Conservation (phyloP, 2,888 invertebrate genomes). For the Tenodera sinensis region DNA sequence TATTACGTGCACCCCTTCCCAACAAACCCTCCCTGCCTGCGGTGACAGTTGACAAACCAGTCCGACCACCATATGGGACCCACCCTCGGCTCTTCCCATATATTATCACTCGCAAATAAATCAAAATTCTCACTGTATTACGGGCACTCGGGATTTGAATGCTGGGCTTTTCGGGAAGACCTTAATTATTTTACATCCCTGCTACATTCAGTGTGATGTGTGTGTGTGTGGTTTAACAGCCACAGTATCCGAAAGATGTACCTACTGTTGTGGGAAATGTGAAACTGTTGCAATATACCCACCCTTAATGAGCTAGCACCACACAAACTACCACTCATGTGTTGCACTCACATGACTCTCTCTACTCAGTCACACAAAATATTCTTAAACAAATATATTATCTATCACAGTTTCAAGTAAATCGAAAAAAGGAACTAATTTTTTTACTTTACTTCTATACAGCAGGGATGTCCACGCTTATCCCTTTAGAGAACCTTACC, state of each 20-base stretch:
- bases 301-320: background rate
- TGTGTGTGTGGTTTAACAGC: background rate
- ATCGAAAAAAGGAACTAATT: too few species aligned
- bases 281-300: background rate
- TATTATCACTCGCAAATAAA: constrained; percentile 14
- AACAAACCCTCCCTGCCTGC: background rate
- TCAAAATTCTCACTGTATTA: constrained; percentile 3
- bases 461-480: too few species aligned
- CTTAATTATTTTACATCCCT: background rate
- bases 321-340: too few species aligned
- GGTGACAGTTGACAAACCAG: constrained; percentile 16
- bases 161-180: background rate
- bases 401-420: too few species aligned
- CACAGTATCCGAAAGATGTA: background rate
- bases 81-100: background rate
- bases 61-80: constrained; percentile 7
- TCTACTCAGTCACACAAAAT: too few species aligned
- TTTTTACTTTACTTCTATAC: too few species aligned
- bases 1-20: background rate
- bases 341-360: too few species aligned
- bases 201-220: background rate
- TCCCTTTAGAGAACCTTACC: too few species aligned
- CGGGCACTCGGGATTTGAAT: constrained; percentile 7
- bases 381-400: too few species aligned
- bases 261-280: background rate